These are phyloP conservation scores for Patella depressa DNA, from an alignment of 2,888 invertebrate genomes.

Conservation along the genomic window DNA sequence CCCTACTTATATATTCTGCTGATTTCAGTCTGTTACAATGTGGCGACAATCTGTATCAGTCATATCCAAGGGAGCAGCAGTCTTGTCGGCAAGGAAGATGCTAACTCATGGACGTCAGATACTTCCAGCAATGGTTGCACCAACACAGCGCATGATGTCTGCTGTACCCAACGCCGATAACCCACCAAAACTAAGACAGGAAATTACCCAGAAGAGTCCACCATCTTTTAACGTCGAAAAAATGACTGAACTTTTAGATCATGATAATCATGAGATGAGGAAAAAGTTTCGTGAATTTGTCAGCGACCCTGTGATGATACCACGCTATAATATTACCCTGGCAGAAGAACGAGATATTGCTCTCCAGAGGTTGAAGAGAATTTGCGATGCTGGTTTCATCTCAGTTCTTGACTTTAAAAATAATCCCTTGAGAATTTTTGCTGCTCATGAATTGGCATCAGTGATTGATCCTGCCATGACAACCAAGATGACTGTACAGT, in stretches of 20 bases:
- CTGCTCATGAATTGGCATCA: constrained; percentile 1
- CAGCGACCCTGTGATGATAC: not conserved
- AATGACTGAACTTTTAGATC: not conserved
- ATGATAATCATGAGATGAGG: not conserved
- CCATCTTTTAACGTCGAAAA: not conserved
- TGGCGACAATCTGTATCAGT: not conserved
- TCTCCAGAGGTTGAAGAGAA: not conserved
- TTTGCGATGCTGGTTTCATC: not conserved
- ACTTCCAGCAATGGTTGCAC: not conserved
- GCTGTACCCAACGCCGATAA: not conserved
- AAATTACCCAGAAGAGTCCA: not conserved
- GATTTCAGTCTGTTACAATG: not conserved
- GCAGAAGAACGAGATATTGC: not conserved
- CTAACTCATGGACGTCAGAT: not conserved
- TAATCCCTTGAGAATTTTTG: not conserved
- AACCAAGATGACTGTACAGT: constrained; percentile 2
- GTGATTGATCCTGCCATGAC: constrained; percentile 1
- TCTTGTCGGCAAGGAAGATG: not conserved
- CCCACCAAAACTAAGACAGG: not conserved
- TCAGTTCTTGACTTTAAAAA: not conserved
- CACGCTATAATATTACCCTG: not conserved
- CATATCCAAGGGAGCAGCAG: not conserved
- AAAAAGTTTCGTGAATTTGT: constrained; percentile 1
- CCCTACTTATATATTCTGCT: too few relatives aligned
- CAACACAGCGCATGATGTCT: not conserved